Conservation (phyloP, 2,797 vertebrate species). For the Pseudochirops cupreus region DNA sequence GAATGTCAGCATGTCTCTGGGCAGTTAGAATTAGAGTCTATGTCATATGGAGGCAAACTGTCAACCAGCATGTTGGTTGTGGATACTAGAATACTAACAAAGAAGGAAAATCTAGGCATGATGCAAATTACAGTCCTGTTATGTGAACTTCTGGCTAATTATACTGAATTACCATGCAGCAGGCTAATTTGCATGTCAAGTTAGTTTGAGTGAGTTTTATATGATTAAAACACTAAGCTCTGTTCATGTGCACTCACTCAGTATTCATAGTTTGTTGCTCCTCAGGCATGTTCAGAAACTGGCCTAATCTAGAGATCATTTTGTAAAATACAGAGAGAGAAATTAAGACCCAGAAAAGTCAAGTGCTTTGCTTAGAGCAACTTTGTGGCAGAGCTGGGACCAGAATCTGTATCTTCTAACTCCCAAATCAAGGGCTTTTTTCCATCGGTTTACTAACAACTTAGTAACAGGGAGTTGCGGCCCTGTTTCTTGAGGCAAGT, state of each 20-base stretch:
- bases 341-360: slow-evolving; percentile 1
- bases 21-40: not conserved
- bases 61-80: not conserved
- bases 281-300: not conserved
- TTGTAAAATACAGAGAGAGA: slow-evolving; percentile 6
- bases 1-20: not conserved
- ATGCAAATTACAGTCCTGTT: slow-evolving; percentile 13
- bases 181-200: not conserved
- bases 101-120: slow-evolving; percentile 14
- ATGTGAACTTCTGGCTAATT: slow-evolving; percentile 8
- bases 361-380: not conserved
- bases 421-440: not conserved
- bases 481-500: not conserved
- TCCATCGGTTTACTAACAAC: not conserved
- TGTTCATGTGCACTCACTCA: slow-evolving; percentile 4
- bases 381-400: not conserved
- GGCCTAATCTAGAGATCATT: not conserved
- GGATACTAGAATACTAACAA: not conserved
- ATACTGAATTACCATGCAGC: slow-evolving; percentile 11
- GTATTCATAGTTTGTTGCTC: slow-evolving; percentile 38
- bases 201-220: slow-evolving; percentile 21
- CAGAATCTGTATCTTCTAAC: not conserved
- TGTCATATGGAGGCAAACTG: not conserved
- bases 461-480: not conserved
- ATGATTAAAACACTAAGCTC: slow-evolving; percentile 29